Base-by-base conservation (phyloP, 2,797 vertebrate genomes). In the Liasis olivaceus region DNA sequence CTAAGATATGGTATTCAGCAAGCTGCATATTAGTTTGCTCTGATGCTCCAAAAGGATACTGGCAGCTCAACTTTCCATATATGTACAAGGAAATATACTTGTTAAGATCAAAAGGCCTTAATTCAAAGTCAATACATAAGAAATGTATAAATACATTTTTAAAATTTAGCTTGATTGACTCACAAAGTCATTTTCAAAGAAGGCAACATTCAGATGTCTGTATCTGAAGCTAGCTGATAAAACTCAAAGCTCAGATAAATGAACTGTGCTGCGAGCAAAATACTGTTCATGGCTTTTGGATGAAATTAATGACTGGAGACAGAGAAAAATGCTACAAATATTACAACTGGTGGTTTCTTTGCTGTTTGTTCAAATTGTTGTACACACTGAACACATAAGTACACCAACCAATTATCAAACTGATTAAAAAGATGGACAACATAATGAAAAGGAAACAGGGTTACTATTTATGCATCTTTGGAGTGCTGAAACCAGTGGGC, bases 181-280 rank as follows among this genome's bases (percentile, higher is more conserved):
- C 93, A 93, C 86, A 94, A 95, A 96, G 89, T 89, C 95, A 89
- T 93, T 97, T 88, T 94, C 92, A 92, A 96, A 96, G 90, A 85
- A 91, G 66, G 31, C 5, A 94, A 89, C 88, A 92, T 20, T 90
- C 96, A 91, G 95, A 96, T 90, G 66, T 90, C 92, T 36, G 93
- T 92, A 85, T 93, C 94, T 95, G 91, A 93, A 95, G 94, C 93
- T 89, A 94, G 90, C n/a, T 87, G 87, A 84, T 88, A 94, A 96
- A 91, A 94, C 94, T 91, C 31, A 94, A 92, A 91, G 95, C 94
- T 88, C 94, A 95, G 95, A 94, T 95, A 92, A 96, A 92, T 97
- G 96, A 96, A 97, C 92, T 91, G 93, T 85, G 88, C 93, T 90
- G 92, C 85, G 85, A 85, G 3, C 95, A 95, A 93, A 89, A 90